Evolutionary conservation across 2,797 vertebrate species (phyloP).

Genomic region (Acanthis flammea): DNA sequence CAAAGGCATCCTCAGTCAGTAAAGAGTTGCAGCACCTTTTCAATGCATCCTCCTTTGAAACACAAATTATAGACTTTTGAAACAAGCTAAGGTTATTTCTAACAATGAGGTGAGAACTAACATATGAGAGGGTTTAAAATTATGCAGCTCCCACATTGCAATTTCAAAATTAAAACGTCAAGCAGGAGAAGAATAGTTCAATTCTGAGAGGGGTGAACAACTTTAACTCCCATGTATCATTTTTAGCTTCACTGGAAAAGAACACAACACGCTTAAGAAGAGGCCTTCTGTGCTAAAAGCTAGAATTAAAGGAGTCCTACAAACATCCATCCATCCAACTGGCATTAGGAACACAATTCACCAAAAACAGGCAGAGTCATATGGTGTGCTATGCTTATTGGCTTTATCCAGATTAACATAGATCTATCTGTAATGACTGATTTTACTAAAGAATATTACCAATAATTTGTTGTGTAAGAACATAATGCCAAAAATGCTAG

Average conservation of each 20-base stretch:
- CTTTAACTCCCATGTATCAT: background rate
- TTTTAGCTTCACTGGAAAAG: background rate
- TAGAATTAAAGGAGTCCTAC: background rate
- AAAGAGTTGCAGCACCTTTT: background rate
- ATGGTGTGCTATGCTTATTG: background rate
- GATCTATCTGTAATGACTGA: background rate
- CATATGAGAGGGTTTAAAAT: background rate
- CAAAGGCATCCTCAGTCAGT: background rate
- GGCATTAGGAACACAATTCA: background rate
- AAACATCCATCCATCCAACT: background rate
- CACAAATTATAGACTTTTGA: background rate
- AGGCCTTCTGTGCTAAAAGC: background rate
- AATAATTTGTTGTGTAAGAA: background rate
- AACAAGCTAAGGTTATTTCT: background rate
- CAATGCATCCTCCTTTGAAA: background rate
- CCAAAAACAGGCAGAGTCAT: background rate
- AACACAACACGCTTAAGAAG: background rate
- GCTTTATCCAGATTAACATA: background rate
- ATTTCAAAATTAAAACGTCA: background rate
- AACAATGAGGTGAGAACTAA: background rate
- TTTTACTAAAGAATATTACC: background rate
- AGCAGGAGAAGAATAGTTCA: background rate
- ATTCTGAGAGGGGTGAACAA: background rate
- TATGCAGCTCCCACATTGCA: background rate
- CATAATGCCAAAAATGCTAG: fast-evolving